Evolutionary conservation across 2,797 vertebrate species (phyloP).

Genomic region (Sebastes taczanowskii): DNA sequence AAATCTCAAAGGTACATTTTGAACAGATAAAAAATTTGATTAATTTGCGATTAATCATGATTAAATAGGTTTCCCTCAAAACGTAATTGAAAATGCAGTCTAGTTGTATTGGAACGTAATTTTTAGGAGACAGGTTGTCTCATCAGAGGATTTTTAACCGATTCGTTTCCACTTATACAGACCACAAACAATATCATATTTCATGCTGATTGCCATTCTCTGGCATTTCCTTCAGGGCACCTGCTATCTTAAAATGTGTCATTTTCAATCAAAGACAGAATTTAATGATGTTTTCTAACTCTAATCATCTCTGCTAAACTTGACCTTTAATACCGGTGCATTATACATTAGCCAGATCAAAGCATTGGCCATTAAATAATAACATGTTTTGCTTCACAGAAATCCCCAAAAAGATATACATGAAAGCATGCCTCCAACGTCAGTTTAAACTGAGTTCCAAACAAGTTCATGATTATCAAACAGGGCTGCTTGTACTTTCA

Average conservation of each 20-base stretch:
- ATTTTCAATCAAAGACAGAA: constrained; percentile 1
- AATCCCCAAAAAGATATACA: constrained; percentile 15
- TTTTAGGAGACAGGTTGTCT: not conserved
- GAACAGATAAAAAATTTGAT: no score
- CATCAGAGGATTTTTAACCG: not conserved
- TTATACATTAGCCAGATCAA: constrained; percentile 52
- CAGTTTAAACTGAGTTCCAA: constrained; percentile 25
- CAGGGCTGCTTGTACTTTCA: constrained; percentile 12
- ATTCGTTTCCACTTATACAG: not conserved
- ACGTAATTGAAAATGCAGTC: not conserved
- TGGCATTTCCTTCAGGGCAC: not conserved
- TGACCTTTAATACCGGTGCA: constrained; percentile 30
- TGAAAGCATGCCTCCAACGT: not conserved
- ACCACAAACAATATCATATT: not conserved
- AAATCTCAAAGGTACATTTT: no score
- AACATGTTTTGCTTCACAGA: constrained; percentile 47
- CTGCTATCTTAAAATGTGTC: not conserved
- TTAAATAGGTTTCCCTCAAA: not conserved
- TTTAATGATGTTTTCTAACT: not conserved
- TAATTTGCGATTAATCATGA: no score
- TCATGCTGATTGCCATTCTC: not conserved
- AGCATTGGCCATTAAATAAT: constrained; percentile 54
- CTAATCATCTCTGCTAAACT: constrained; percentile 27
- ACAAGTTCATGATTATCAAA: constrained; percentile 31
- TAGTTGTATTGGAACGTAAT: not conserved